phyloP scores from a whole-genome alignment of 2,797 vertebrate genomes.

The Centropyge bicolor region DNA sequence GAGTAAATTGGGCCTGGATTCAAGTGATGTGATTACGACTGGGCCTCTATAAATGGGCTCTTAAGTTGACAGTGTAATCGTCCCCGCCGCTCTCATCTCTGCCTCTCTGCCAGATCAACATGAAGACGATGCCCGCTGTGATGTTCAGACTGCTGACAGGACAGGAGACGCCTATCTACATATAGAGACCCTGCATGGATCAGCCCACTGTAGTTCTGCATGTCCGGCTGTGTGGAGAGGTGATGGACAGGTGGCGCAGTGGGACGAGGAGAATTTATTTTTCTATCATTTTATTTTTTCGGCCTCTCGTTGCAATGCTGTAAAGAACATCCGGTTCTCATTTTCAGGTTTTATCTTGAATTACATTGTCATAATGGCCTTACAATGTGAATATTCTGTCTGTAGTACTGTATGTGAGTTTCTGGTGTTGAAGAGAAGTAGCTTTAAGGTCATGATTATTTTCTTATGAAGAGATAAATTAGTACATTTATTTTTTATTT shows the following conservation, averaged over 20 bases:
- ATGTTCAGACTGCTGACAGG: slow-evolving; percentile 98
- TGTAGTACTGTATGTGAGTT: slow-evolving; percentile 76
- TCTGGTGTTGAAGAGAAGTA: slow-evolving; percentile 77
- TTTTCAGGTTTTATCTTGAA: slow-evolving; percentile 82
- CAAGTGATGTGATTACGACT: slow-evolving; percentile 28
- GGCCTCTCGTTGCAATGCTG: slow-evolving; percentile 73
- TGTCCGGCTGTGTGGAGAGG: slow-evolving; percentile 48
- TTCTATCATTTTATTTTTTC: slow-evolving; percentile 82
- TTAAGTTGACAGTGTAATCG: slow-evolving; percentile 35
- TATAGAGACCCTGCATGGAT: slow-evolving; percentile 83
- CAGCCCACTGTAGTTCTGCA: slow-evolving; percentile 63
- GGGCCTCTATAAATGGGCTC: slow-evolving; percentile 16
- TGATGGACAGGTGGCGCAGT: slow-evolving; percentile 53
- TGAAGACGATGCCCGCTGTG: slow-evolving; percentile 92
- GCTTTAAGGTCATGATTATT: slow-evolving; percentile 84
- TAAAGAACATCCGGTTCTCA: slow-evolving; percentile 79
- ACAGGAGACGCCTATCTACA: slow-evolving; percentile 96
- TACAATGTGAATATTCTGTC: slow-evolving; percentile 79
- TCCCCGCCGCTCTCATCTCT: slow-evolving; percentile 24
- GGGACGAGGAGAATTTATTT: slow-evolving; percentile 77
- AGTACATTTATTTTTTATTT: slow-evolving; percentile 86
- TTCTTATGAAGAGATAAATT: slow-evolving; percentile 85
- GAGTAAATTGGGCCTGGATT: slow-evolving; percentile 41
- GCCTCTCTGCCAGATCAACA: slow-evolving; percentile 82
- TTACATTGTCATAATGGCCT: slow-evolving; percentile 82